These are phyloP conservation scores for Neodon shergylaensis DNA, from an alignment of 2,113 vertebrate species.

Conservation along the genomic window DNA sequence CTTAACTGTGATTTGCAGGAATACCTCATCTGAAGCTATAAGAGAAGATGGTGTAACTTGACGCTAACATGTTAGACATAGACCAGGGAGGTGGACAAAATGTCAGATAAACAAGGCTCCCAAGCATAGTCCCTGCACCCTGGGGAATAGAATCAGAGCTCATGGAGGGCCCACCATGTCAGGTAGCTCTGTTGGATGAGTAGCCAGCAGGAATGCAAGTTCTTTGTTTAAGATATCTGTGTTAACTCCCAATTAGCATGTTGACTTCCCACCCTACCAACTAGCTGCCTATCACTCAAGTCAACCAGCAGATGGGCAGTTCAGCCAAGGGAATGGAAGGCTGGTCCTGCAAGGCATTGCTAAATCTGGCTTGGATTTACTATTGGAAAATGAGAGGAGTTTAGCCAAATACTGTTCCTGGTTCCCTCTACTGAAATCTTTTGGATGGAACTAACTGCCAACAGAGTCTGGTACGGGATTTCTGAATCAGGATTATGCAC, in stretches of 20 bases:
- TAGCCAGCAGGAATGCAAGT: neutral
- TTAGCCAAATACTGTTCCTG: neutral
- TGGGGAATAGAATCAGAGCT: neutral
- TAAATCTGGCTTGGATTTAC: constrained; percentile 27
- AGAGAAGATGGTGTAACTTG: neutral
- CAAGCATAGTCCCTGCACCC: neutral
- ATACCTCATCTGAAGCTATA: neutral
- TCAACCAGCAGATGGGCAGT: constrained; percentile 35
- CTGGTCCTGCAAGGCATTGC: neutral
- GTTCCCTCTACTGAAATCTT: neutral
- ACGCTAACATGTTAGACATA: neutral
- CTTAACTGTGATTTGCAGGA: neutral
- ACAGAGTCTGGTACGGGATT: constrained; percentile 40
- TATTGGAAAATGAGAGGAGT: constrained; percentile 16
- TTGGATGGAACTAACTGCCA: constrained; percentile 8
- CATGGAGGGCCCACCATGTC: neutral
- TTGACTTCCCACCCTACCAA: neutral
- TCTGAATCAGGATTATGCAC: neutral
- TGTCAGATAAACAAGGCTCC: neutral
- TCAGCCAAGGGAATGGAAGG: neutral
- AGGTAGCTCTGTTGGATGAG: neutral
- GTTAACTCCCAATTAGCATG: neutral
- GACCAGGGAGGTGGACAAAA: neutral
- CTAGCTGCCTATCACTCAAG: neutral
- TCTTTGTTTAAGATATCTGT: neutral